Percentiles rank a stretch among this genome's conserved stretches.
phyloP scores from a whole-genome alignment of 2,113 vertebrate species.

The Prunella fulvescens region DNA sequence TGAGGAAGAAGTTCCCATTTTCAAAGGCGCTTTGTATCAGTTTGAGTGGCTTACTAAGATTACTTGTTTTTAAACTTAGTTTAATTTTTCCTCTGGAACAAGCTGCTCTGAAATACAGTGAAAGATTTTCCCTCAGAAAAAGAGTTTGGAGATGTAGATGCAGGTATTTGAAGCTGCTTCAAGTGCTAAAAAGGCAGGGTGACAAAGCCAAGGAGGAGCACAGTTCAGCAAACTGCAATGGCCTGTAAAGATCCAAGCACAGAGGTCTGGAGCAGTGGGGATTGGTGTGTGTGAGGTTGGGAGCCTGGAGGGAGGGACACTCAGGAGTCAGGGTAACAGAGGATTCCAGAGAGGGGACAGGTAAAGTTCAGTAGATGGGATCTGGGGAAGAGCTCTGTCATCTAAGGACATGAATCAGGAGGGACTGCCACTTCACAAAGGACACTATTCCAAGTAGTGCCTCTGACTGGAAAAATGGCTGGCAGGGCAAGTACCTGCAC shows the following conservation, averaged over 20 bases:
- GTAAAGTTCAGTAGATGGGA: not conserved
- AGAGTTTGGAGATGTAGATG: not conserved
- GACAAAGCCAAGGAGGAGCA: not conserved
- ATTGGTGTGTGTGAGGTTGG: rapidly evolving
- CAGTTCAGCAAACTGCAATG: not conserved
- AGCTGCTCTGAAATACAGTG: not conserved
- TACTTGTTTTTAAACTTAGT: not conserved
- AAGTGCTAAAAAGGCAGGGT: not conserved
- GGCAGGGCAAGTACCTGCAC: not conserved
- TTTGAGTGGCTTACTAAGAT: not conserved
- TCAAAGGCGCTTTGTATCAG: not conserved
- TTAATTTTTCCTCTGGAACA: not conserved
- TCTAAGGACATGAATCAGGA: not conserved
- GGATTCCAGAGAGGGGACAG: not conserved
- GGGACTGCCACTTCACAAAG: not conserved
- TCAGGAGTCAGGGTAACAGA: not conserved
- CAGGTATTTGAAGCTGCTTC: not conserved
- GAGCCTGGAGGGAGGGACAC: not conserved
- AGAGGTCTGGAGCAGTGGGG: not conserved
- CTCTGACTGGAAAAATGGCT: not conserved
- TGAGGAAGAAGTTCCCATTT: not conserved
- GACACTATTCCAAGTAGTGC: not conserved
- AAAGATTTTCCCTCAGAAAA: not conserved
- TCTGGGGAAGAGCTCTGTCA: not conserved
- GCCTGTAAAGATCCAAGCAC: not conserved